Evolutionary conservation across 2,113 vertebrate genomes (phyloP).

Genomic region (Picathartes gymnocephalus): DNA sequence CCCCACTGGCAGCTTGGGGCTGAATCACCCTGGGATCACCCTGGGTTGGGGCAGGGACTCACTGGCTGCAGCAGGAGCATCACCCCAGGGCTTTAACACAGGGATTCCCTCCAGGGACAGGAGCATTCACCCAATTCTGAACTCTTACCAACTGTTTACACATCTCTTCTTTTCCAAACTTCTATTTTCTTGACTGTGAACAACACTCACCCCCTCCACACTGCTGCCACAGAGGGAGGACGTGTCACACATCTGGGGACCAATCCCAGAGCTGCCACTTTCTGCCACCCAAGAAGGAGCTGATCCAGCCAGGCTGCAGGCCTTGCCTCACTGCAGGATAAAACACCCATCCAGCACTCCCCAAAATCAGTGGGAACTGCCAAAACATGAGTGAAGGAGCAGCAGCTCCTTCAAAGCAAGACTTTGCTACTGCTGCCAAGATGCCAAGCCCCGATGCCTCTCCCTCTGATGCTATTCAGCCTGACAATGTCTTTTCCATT

Average conservation of each 20-base stretch:
- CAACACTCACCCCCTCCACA: accelerated
- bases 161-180: not conserved
- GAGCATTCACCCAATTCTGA: not conserved
- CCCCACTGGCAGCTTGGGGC: not conserved
- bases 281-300: accelerated
- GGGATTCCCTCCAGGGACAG: not conserved
- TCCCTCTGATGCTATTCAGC: not conserved
- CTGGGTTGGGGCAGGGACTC: not conserved
- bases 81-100: not conserved
- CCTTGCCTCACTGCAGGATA: not conserved
- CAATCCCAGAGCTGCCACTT: not conserved
- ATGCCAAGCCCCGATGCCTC: not conserved
- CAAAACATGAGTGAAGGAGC: accelerated
- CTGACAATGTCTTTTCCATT: not conserved
- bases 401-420: not conserved
- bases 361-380: not conserved
- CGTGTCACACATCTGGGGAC: not conserved
- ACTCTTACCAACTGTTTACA: not conserved
- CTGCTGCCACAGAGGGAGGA: accelerated
- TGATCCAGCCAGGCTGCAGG: not conserved
- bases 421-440: accelerated
- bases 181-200: not conserved
- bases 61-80: not conserved
- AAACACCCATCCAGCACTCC: not conserved
- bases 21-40: accelerated